phyloP scores from a whole-genome alignment of 2,888 invertebrate genomes.

The Drosophila affinis region DNA sequence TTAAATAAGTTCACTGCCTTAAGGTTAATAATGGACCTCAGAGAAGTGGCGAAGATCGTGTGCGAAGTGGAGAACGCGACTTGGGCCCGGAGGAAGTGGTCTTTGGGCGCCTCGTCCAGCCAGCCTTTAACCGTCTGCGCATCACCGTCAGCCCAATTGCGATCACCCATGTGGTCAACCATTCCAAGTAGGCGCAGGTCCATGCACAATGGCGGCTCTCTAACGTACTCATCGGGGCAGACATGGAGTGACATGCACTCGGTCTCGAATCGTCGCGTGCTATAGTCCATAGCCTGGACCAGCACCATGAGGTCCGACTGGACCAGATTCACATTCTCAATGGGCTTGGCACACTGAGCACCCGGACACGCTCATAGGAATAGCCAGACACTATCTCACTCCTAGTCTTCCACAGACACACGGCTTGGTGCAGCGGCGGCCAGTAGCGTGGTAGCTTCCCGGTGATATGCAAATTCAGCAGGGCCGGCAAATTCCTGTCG shows the following conservation, averaged over 20 bases:
- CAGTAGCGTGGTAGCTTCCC: slow-evolving; percentile 45
- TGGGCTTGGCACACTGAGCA: slow-evolving; percentile 49
- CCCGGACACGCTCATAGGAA: slow-evolving; percentile 53
- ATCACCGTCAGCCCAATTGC: slow-evolving; percentile 46
- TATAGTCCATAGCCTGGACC: slow-evolving; percentile 57
- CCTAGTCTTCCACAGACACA: slow-evolving; percentile 36
- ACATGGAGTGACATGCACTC: slow-evolving; percentile 36
- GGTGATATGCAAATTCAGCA: slow-evolving; percentile 33
- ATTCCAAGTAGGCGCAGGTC: slow-evolving; percentile 58
- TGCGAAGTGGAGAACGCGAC: slow-evolving; percentile 42
- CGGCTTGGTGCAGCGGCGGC: slow-evolving; percentile 47
- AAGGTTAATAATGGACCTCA: slow-evolving; percentile 44
- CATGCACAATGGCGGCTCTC: slow-evolving; percentile 29
- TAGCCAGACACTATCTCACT: background rate
- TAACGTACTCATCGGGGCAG: slow-evolving; percentile 44
- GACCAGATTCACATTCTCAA: slow-evolving; percentile 40
- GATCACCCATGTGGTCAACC: slow-evolving; percentile 55
- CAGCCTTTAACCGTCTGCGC: slow-evolving; percentile 11
- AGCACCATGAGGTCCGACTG: slow-evolving; percentile 38
- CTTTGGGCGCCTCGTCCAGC: slow-evolving; percentile 25
- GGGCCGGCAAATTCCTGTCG: background rate
- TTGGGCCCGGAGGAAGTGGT: slow-evolving; percentile 57
- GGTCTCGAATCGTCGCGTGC: slow-evolving; percentile 53
- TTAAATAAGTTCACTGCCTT: slow-evolving; percentile 32
- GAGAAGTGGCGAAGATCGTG: slow-evolving; percentile 47